phyloP scores from a whole-genome alignment of 2,113 vertebrate species.

The Lasiurus borealis region DNA sequence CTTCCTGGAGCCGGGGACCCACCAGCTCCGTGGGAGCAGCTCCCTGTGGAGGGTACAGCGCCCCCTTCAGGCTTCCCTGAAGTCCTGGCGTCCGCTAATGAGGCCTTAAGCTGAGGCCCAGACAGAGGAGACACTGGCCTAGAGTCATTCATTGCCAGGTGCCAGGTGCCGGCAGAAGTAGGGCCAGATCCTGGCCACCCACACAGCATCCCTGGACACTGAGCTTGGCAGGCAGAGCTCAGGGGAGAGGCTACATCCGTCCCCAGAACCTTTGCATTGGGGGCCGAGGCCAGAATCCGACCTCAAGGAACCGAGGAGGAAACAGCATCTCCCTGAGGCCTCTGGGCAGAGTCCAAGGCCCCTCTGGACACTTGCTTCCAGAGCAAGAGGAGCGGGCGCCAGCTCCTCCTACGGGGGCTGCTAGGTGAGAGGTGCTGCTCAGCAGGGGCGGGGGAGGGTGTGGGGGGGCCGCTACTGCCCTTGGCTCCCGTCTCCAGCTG shows the following conservation, averaged over 20 bases:
- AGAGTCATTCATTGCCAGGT: background rate
- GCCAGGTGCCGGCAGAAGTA: background rate
- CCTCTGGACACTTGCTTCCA: background rate
- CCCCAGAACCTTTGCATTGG: background rate
- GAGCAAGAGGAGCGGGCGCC: background rate
- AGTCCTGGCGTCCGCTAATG: background rate
- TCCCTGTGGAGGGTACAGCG: no score
- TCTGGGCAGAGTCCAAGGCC: background rate
- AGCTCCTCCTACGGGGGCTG: background rate
- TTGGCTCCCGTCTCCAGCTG: background rate
- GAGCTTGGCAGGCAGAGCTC: background rate
- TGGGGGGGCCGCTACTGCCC: no score
- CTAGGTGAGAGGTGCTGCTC: background rate
- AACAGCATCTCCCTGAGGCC: background rate
- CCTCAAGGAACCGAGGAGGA: background rate
- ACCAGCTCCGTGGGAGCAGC: no score
- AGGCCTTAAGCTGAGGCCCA: background rate
- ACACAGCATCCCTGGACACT: background rate
- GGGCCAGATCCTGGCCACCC: no score
- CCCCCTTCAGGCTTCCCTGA: background rate
- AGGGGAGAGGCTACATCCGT: background rate
- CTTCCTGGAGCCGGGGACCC: no score
- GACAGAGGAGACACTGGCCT: background rate
- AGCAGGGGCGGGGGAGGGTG: background rate
- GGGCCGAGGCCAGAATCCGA: background rate